Evolutionary conservation across 2,888 invertebrate genomes (phyloP).

Genomic region (Pyrochroa serraticornis): DNA sequence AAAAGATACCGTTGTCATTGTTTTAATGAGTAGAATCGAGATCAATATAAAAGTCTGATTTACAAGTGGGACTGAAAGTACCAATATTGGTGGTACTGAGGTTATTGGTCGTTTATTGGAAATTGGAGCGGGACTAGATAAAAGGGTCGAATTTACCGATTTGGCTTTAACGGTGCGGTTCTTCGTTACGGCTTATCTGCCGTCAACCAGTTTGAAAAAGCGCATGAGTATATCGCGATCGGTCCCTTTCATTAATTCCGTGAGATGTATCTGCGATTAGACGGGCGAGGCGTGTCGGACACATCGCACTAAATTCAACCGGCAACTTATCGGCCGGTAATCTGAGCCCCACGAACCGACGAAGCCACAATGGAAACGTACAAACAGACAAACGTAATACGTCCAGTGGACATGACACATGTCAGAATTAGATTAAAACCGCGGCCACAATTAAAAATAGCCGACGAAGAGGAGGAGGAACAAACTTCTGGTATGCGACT

Average conservation of each 20-base stretch:
- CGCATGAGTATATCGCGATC: constrained; percentile 36
- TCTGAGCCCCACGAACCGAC: constrained; percentile 42
- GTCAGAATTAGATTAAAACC: constrained; percentile 57
- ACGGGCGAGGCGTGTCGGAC: constrained; percentile 51
- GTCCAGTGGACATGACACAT: constrained; percentile 52
- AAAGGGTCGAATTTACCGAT: too few relatives aligned
- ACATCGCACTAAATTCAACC: constrained; percentile 51
- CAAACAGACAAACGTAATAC: constrained; percentile 42
- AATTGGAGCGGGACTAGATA: not conserved
- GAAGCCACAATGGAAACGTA: constrained; percentile 28
- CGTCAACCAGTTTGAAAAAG: constrained; percentile 11
- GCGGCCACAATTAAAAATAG: constrained; percentile 52
- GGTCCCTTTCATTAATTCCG: constrained; percentile 50
- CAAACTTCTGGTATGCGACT: constrained; percentile 39
- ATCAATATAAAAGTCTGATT: too few relatives aligned
- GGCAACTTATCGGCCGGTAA: constrained; percentile 51
- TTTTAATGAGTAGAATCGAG: too few relatives aligned
- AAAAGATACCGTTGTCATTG: too few relatives aligned
- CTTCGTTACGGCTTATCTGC: too few relatives aligned
- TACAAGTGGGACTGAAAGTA: too few relatives aligned
- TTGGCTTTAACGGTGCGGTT: too few relatives aligned
- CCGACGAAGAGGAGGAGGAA: constrained; percentile 26
- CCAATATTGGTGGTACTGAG: too few relatives aligned
- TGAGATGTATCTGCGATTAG: constrained; percentile 51
- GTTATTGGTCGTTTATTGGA: not conserved